These are phyloP conservation scores for Dexiosoma caninum DNA, from an alignment of 2,888 invertebrate genomes.

Conservation along the genomic window DNA sequence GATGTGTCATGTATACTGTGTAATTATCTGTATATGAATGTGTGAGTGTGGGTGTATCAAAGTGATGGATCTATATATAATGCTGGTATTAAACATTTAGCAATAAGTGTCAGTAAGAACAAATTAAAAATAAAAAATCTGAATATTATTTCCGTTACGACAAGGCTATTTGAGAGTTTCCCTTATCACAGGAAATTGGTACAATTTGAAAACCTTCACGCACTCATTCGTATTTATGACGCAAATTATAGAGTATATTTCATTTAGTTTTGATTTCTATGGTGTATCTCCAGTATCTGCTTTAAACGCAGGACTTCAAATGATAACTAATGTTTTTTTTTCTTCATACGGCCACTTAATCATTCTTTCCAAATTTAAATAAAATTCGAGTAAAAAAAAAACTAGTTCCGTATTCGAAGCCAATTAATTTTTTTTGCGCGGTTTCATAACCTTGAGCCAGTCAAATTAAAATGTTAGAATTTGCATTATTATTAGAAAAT, in stretches of 20 bases:
- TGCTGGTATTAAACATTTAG: too few species aligned
- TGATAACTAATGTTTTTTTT: too few species aligned
- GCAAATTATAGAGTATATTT: not conserved
- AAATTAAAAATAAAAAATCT: too few species aligned
- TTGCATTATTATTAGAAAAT: not conserved
- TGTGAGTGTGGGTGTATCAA: too few species aligned
- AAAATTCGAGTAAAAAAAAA: not conserved
- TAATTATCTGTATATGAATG: too few species aligned
- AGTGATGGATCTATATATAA: not conserved
- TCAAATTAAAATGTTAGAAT: not conserved
- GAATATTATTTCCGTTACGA: not conserved
- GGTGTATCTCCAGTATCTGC: too few species aligned
- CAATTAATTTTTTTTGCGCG: not conserved
- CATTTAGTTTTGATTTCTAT: not conserved
- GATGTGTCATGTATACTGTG: too few species aligned
- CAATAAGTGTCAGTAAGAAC: not conserved
- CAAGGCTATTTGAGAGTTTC: not conserved
- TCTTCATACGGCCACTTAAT: not conserved
- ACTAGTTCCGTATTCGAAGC: not conserved
- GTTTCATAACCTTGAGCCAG: not conserved
- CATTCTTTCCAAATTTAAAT: not conserved
- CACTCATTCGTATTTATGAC: not conserved
- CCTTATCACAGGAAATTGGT: slow-evolving; percentile 1
- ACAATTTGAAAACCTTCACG: not conserved
- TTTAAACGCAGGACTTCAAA: not conserved